phyloP scores from a whole-genome alignment of 2,797 vertebrate genomes.

The Paguma larvata region DNA sequence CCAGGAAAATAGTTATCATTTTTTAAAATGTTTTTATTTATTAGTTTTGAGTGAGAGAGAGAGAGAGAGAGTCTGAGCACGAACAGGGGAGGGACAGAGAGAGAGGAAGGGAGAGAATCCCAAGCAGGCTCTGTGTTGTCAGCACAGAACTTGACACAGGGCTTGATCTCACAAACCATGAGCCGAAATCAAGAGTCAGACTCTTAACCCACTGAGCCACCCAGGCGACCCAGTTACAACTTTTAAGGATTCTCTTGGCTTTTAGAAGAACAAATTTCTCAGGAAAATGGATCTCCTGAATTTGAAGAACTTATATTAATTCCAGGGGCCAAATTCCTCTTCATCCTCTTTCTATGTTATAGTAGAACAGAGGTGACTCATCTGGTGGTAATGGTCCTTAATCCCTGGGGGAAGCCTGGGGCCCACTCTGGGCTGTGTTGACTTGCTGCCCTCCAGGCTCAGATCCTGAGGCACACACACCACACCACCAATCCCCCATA shows the following conservation, averaged over 20 bases:
- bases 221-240: no score
- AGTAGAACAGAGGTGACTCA: neutral
- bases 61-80: no score
- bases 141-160: no score
- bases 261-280: constrained; percentile 33
- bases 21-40: neutral
- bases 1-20: neutral
- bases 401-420: neutral
- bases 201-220: no score
- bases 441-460: neutral
- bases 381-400: neutral
- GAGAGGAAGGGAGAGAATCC: no score
- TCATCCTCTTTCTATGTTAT: neutral
- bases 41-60: no score
- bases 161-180: no score
- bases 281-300: constrained; percentile 27
- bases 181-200: no score
- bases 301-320: neutral
- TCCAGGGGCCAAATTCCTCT: neutral
- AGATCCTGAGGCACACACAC: neutral
- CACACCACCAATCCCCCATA: neutral
- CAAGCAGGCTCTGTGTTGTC: no score
- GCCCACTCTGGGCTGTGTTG: neutral
- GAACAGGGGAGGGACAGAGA: no score
- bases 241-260: neutral